Evolutionary conservation across 1,140 invertebrate species (phyloP).

Genomic region (Nasonia longicornis): DNA sequence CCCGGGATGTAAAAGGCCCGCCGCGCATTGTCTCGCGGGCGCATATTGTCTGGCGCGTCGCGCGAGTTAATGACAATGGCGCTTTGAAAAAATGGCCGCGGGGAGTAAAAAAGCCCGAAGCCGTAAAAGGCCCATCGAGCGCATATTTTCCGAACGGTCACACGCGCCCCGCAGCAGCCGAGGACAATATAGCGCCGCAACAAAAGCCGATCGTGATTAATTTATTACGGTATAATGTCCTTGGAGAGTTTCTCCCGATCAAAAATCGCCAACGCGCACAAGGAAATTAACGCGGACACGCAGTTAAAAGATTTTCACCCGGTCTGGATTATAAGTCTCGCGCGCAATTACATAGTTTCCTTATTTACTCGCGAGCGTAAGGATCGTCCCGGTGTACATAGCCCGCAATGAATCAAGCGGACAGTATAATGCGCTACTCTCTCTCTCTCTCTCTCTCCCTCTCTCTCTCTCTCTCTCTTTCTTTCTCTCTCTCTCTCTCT

Average conservation of each 20-base stretch:
- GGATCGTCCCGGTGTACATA: not conserved
- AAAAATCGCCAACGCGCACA: not conserved
- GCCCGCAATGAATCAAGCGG: slow-evolving; percentile 62
- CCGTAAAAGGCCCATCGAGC: slow-evolving; percentile 39
- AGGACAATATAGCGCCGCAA: slow-evolving; percentile 23
- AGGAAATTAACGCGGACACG: too few species aligned
- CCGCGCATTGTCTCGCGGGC: slow-evolving; percentile 29
- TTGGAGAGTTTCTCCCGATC: not conserved
- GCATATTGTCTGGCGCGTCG: slow-evolving; percentile 18
- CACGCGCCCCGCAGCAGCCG: not conserved
- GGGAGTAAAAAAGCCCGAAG: slow-evolving; percentile 13
- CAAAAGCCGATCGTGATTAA: slow-evolving; percentile 36
- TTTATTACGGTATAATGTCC: slow-evolving; percentile 18
- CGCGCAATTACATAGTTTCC: slow-evolving; percentile 12
- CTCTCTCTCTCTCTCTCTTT: not conserved
- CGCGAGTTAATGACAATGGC: slow-evolving; percentile 38
- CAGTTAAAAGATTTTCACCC: not conserved
- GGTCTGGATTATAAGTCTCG: not conserved
- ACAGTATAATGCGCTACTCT: slow-evolving; percentile 59
- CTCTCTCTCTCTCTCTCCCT: too few species aligned
- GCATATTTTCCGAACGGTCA: slow-evolving; percentile 23
- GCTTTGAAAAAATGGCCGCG: slow-evolving; percentile 16
- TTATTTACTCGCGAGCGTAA: slow-evolving; percentile 2
- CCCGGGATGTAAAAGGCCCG: slow-evolving; percentile 22
- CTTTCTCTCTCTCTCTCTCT: too few species aligned